Conservation (phyloP, 53 echinoderm and acorn worm genomes). For the Temnopleurus reevesii region DNA sequence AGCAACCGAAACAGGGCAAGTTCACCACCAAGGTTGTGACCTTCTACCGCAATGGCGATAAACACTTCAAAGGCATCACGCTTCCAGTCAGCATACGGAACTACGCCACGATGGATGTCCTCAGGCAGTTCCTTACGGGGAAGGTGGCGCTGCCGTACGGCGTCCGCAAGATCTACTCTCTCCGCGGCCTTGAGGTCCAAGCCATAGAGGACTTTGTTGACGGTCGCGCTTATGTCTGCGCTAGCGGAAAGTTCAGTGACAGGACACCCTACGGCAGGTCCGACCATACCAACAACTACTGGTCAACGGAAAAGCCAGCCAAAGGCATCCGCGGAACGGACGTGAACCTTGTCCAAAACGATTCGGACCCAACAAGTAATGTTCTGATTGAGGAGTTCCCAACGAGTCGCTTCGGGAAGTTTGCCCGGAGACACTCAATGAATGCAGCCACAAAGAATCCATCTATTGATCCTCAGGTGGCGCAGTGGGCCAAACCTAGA, state of each 20-base stretch:
- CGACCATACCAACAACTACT: conserved; percentile 65
- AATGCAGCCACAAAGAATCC: conserved; percentile 52
- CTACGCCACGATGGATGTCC: conserved; percentile 83
- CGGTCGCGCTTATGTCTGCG: conserved; percentile 94
- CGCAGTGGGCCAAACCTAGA: conserved; percentile 77
- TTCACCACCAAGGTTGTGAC: conserved; percentile 90
- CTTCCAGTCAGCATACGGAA: conserved; percentile 83
- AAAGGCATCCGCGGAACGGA: conserved; percentile 67
- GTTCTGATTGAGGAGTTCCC: conserved; percentile 32
- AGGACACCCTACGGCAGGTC: conserved; percentile 77
- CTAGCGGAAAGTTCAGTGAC: conserved; percentile 84
- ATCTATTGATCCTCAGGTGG: conserved; percentile 65
- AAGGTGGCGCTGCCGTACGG: conserved; percentile 91
- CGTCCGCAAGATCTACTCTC: conserved; percentile 78
- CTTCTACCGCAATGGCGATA: conserved; percentile 97
- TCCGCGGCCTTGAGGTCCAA: conserved; percentile 69
- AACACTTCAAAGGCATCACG: conserved; percentile 84
- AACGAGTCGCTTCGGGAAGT: conserved; percentile 24
- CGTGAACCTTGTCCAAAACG: conserved; percentile 48
- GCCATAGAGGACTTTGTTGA: conserved; percentile 79
- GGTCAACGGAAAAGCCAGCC: conserved; percentile 74
- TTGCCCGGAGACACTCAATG: conserved; percentile 39
- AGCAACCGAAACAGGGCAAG: conserved; percentile 56
- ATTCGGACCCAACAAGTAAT: not conserved
- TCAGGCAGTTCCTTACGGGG: conserved; percentile 76